Evolutionary conservation across 2,888 invertebrate genomes (phyloP), one percentile per base, ranked within the genome.

Genomic region (Apotomis betuletana): DNA sequence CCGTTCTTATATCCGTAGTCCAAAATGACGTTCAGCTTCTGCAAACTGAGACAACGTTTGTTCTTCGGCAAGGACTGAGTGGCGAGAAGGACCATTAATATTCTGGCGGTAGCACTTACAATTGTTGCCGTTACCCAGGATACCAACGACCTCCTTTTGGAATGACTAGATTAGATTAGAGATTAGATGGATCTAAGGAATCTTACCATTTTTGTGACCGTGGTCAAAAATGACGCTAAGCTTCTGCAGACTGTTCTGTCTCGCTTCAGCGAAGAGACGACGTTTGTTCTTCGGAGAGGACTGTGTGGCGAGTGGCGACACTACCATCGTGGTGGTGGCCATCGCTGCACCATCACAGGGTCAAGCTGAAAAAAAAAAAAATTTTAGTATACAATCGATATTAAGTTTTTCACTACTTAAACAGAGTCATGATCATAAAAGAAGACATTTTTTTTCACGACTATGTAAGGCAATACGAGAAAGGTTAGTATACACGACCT

Each of bases 201-300:
- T 6, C 86, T 84, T 82, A 91, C 91, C 85, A 69, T 87, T 89
- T 77, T 91, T 92, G 76, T 89, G 83, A 3, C 89, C 89, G 75
- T 92, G 92, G 73, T 93, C 93, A 67, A 93, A 92, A 72, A 93
- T 92, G 58, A 92, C 86, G 83, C 92, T 92, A 0, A 93, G 83
- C 65, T 90, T 93, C 72, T 92, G 92, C 5, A 92, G 74, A 57
- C 93, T 93, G 79, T 85, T 90, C 79, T 93, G 93, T 4, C 90
- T 82, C n/a, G 92, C 93, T 75, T 93, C 93, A 0, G 92, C 91
- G 74, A 93, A 93, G 0, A 92, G 81, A 3, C 88, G 79, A 13
- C 91, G 79, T 74, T 92, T 92, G 77, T 84, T 91, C 75, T 92
- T 93, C 0, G 92, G 92, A 3, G 92, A 85, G 0, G 92, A 83